These are phyloP conservation scores for Macaca nemestrina DNA, from an alignment of 2,113 vertebrate species.

Conservation along the genomic window DNA sequence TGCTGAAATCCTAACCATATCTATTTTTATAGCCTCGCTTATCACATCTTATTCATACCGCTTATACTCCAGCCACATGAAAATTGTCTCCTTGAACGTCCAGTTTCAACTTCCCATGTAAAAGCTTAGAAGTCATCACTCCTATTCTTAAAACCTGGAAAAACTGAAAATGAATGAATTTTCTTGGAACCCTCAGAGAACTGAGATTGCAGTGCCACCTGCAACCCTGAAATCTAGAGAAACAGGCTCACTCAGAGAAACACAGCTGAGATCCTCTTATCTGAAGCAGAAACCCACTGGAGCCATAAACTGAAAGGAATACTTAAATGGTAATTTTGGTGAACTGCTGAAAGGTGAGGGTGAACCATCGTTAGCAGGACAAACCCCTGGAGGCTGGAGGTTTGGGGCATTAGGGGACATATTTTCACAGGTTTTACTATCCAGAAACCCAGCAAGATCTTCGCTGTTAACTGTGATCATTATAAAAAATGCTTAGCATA, in stretches of 20 bases:
- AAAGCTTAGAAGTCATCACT: neutral
- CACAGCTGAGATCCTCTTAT: neutral
- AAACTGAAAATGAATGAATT: neutral
- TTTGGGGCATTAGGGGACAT: neutral
- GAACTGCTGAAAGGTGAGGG: neutral
- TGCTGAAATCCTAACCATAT: neutral
- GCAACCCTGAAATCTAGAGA: neutral
- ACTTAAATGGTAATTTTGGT: neutral
- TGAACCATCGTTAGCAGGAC: neutral
- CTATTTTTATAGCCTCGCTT: neutral
- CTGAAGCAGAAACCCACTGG: neutral
- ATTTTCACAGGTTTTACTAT: neutral
- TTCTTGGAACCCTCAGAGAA: neutral
- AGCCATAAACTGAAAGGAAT: neutral
- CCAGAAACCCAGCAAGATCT: neutral
- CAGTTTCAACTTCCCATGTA: neutral
- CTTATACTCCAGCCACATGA: neutral
- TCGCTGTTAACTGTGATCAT: neutral
- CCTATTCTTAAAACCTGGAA: neutral
- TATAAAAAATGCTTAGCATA: neutral
- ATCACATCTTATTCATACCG: neutral
- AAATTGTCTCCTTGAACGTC: neutral
- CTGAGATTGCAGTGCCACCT: neutral
- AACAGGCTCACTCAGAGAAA: neutral
- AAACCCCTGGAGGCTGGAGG: neutral